A percentile compares a stretch with the other conserved stretches of the same genome.
These are phyloP conservation scores for Pyrrhosoma nymphula DNA, from an alignment of 2,888 invertebrate species.

Conservation along the genomic window DNA sequence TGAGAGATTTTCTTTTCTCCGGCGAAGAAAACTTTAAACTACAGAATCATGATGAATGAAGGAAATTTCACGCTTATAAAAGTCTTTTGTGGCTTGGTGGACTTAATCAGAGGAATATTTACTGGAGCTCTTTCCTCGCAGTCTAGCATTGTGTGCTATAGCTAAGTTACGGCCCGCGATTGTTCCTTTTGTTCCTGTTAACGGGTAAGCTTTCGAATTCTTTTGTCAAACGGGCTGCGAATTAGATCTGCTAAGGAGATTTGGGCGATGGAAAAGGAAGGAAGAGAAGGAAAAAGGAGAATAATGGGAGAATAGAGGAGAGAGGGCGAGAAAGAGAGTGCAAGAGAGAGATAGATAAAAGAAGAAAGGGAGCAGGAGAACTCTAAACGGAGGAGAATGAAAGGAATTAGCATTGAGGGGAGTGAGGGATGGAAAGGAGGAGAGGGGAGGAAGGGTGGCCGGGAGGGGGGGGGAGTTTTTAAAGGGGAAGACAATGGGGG, in stretches of 20 bases:
- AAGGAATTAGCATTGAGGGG: background rate
- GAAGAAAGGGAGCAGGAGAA: too few relatives aligned
- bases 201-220: background rate
- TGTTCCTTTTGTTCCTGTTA: background rate
- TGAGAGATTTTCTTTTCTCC: too few relatives aligned
- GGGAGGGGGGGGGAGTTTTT: background rate
- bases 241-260: background rate
- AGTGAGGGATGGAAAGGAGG: background rate
- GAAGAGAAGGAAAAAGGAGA: background rate
- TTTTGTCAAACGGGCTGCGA: background rate
- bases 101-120: background rate
- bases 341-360: too few relatives aligned
- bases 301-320: background rate
- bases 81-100: too few relatives aligned
- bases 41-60: too few relatives aligned
- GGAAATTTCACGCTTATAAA: too few relatives aligned
- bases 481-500: background rate
- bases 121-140: background rate
- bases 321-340: background rate
- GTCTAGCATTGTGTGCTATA: background rate
- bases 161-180: background rate
- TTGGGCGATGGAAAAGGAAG: background rate
- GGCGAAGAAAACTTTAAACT: too few relatives aligned
- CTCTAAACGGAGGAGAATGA: background rate
- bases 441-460: background rate